Conservation (phyloP, 2,113 vertebrate species). For the Gobio gobio region DNA sequence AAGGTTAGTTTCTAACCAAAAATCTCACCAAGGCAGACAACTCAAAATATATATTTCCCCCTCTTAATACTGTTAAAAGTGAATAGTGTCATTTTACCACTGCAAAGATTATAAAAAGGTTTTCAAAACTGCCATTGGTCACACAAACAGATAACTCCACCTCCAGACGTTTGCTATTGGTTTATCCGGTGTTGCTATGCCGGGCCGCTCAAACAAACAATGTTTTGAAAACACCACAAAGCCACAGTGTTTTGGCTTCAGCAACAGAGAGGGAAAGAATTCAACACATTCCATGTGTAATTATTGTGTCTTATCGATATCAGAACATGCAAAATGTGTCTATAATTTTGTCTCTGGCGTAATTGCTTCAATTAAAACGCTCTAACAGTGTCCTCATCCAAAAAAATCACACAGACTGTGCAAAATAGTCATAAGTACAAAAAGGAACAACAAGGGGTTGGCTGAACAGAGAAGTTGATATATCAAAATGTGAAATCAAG, state of each 20-base stretch:
- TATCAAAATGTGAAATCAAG: constrained; percentile 63
- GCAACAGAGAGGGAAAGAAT: constrained; percentile 16
- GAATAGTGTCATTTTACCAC: constrained; percentile 16
- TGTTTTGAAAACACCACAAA: neutral
- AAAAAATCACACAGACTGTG: constrained; percentile 62
- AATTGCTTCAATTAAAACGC: constrained; percentile 49
- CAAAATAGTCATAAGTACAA: constrained; percentile 58
- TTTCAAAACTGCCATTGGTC: constrained; percentile 5
- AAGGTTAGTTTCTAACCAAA: constrained; percentile 20
- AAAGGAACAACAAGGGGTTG: constrained; percentile 14
- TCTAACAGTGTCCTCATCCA: constrained; percentile 30
- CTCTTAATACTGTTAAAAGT: constrained; percentile 5
- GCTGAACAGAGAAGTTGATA: constrained; percentile 8
- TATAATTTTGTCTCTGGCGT: constrained; percentile 3
- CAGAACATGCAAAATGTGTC: constrained; percentile 39
- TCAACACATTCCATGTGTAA: constrained; percentile 28
- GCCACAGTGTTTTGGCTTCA: constrained; percentile 31
- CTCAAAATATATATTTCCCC: neutral
- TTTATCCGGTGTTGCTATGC: constrained; percentile 34
- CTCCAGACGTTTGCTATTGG: constrained; percentile 31
- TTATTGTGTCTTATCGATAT: constrained; percentile 30
- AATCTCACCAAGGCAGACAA: constrained; percentile 34
- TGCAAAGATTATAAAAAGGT: neutral
- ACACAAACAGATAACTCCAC: neutral
- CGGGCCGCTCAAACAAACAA: constrained; percentile 13